These are phyloP conservation scores for Semotilus atromaculatus DNA, from an alignment of 2,797 vertebrate species.

Conservation along the genomic window DNA sequence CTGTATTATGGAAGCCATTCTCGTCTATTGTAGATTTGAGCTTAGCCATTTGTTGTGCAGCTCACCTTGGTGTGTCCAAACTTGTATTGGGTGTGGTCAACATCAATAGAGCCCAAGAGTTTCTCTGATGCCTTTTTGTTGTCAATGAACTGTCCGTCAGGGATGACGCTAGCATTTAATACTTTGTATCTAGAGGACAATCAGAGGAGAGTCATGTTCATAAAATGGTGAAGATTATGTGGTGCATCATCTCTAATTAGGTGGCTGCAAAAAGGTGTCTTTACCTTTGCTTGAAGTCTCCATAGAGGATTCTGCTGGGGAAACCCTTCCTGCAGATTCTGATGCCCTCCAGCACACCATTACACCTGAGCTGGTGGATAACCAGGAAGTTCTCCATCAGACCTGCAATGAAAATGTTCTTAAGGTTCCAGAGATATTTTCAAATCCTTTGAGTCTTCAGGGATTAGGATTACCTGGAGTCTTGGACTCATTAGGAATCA, in stretches of 20 bases:
- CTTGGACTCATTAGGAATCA: constrained; percentile 91
- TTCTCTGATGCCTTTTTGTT: constrained; percentile 93
- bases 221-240: not conserved
- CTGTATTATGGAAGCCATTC: not conserved
- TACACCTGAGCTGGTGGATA: constrained; percentile 88
- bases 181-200: constrained; percentile 80
- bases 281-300: constrained; percentile 87
- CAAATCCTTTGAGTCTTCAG: not conserved
- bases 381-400: constrained; percentile 81
- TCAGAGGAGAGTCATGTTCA: not conserved
- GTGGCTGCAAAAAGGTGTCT: not conserved
- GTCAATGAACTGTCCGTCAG: constrained; percentile 89
- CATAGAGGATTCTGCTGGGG: constrained; percentile 80
- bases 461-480: constrained; percentile 80
- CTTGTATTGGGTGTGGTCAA: constrained; percentile 86
- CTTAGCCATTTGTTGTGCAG: not conserved
- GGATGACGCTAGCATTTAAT: constrained; percentile 87
- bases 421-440: not conserved
- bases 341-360: constrained; percentile 86
- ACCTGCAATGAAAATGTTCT: constrained; percentile 53
- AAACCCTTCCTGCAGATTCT: constrained; percentile 89
- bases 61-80: constrained; percentile 89
- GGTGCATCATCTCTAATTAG: not conserved
- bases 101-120: constrained; percentile 82
- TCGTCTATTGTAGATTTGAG: not conserved